Base-by-base conservation (phyloP, 2,113 vertebrate genomes). In the Rhabdomys dilectus region DNA sequence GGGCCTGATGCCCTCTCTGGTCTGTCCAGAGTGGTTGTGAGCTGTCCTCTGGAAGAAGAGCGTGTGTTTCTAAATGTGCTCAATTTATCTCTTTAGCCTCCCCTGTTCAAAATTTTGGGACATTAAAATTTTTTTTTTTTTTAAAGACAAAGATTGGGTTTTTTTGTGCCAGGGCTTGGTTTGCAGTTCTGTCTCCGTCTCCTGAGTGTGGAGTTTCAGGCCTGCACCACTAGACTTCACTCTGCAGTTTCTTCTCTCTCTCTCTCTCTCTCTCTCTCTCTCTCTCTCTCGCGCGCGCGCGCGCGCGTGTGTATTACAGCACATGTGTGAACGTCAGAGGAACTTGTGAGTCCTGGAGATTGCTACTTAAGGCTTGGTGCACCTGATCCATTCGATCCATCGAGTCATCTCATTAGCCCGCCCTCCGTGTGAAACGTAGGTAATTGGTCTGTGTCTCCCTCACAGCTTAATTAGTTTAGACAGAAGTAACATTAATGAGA, bases 401-500 rank as follows among this genome's bases (percentile, higher is more conserved):
- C 78, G 78, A 81, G 10, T 53, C 78, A 81, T n/a, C 78, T 56
- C 51, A 56, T 11, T 56, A 56, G 51, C 19, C 51, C 19, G 51
- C 19, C 51, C 19, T 22, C 21, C 10, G 2, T n/a, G 9, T 80
- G 77, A 56, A n/a, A 80, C 10, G 22, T 36, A 45, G 91, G 45
- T 91, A 80, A 84, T 34, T 87, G 34, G 5, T 82, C 22, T 3
- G 22, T 73, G 29, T 31, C n/a, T 91, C 48, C 53, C 34, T 91
- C 15, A 53, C 9, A 91, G 34, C 17, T 93, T 94, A 77, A 26
- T 92, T 95, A 73, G 36, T 92, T 95, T 92, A 73, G 22, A 68
- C 45, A 95, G 66, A n/a, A 93, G 64, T 64, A 82, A 29, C 53
- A 8, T 75, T 93, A 64, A 68, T 45, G 91, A 93, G 62, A 80